phyloP scores from a whole-genome alignment of 2,888 invertebrate species.

The Smittia sp. region DNA sequence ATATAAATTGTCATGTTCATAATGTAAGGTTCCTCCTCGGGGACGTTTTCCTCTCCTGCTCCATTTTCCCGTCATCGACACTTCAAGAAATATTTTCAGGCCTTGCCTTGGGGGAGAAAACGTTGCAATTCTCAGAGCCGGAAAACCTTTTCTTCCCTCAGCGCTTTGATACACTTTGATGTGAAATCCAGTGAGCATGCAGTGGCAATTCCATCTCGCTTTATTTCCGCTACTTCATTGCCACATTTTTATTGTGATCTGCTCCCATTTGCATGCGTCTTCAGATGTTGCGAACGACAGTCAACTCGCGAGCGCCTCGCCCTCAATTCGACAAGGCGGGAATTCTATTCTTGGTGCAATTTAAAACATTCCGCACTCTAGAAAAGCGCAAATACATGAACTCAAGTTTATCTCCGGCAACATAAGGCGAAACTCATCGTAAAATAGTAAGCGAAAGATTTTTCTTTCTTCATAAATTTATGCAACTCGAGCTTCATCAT shows the following conservation, averaged over 20 bases:
- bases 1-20: slow-evolving; percentile 39
- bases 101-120: not conserved
- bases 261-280: not conserved
- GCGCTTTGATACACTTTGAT: not conserved
- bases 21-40: not conserved
- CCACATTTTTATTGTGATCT: slow-evolving; percentile 10
- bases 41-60: not conserved
- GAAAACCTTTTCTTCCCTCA: not conserved
- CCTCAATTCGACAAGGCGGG: not conserved
- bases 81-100: slow-evolving; percentile 22
- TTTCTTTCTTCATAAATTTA: slow-evolving; percentile 25
- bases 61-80: slow-evolving; percentile 34
- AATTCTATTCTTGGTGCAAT: not conserved
- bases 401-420: slow-evolving; percentile 7
- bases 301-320: not conserved
- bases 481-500: not conserved
- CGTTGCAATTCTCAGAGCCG: not conserved
- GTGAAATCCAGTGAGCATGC: not conserved
- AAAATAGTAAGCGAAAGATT: slow-evolving; percentile 25
- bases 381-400: slow-evolving; percentile 7
- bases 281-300: not conserved
- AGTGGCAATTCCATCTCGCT: not conserved
- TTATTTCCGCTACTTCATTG: slow-evolving; percentile 33
- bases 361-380: not conserved
- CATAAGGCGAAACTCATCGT: slow-evolving; percentile 31